Percentiles rank a stretch among this genome's conserved stretches.
Evolutionary conservation across 2,888 invertebrate genomes (phyloP).

Genomic region (Pycnomerus fuliginosus): DNA sequence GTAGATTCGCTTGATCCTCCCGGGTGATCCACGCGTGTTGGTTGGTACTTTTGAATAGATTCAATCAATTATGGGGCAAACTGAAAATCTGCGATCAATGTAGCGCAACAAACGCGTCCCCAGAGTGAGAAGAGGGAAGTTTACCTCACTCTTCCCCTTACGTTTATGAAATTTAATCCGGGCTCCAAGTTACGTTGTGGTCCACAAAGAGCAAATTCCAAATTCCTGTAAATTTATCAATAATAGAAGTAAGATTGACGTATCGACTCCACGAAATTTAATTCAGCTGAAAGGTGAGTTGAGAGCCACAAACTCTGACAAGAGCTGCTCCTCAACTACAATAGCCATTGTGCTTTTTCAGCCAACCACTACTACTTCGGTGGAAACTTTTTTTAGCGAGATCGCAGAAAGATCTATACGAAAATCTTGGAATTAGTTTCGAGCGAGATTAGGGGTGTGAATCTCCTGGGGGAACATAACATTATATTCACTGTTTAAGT

Average conservation of each 20-base stretch:
- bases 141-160: neutral
- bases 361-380: slow-evolving; percentile 16
- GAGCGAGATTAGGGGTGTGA: slow-evolving; percentile 12
- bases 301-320: slow-evolving; percentile 19
- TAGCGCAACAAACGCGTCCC: slow-evolving; percentile 17
- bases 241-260: neutral
- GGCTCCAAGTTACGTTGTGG: neutral
- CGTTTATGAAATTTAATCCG: slow-evolving; percentile 7
- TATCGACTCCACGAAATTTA: slow-evolving; percentile 17
- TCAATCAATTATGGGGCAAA: too few relatives aligned
- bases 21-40: too few relatives aligned
- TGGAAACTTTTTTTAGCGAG: neutral
- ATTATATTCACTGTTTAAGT: slow-evolving; percentile 24
- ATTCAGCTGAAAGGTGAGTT: slow-evolving; percentile 17
- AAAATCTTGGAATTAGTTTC: slow-evolving; percentile 12
- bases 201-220: too few relatives aligned
- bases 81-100: too few relatives aligned
- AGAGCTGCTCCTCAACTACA: slow-evolving; percentile 34
- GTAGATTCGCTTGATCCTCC: too few relatives aligned
- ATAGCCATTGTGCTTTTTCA: slow-evolving; percentile 37
- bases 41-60: too few relatives aligned
- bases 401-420: neutral
- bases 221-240: slow-evolving; percentile 9
- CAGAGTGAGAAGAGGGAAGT: slow-evolving; percentile 1
- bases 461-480: slow-evolving; percentile 23